A percentile compares a stretch with the other conserved stretches of the same genome.
These are phyloP conservation scores for Auanema freiburgensis DNA, from an alignment of 2,888 invertebrate genomes.

Conservation along the genomic window DNA sequence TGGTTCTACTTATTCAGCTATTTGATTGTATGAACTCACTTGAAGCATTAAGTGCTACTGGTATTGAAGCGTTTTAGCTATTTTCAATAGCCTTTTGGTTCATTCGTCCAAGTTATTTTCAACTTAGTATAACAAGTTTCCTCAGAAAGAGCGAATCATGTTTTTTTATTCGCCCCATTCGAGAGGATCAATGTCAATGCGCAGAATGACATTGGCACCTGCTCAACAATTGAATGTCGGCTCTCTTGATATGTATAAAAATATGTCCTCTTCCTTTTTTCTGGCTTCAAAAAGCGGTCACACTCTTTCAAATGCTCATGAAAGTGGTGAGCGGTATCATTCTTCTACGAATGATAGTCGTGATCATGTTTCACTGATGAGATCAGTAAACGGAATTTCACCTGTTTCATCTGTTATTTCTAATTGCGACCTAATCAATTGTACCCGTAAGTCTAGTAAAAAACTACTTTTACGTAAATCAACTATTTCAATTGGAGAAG, in stretches of 20 bases:
- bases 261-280: no score
- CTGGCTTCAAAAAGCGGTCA: no score
- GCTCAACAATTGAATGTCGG: slow-evolving; percentile 17
- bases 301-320: background rate
- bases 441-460: slow-evolving; percentile 26
- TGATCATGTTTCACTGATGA: background rate
- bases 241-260: slow-evolving; percentile 31
- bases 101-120: no score
- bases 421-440: slow-evolving; percentile 25
- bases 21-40: no score
- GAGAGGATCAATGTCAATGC: slow-evolving; percentile 11
- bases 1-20: no score
- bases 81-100: no score
- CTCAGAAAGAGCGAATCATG: background rate
- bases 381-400: slow-evolving; percentile 34
- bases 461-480: slow-evolving; percentile 51
- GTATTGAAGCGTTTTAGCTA: no score
- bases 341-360: background rate
- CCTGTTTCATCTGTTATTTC: slow-evolving; percentile 55
- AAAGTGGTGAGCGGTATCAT: background rate
- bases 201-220: slow-evolving; percentile 40
- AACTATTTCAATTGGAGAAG: slow-evolving; percentile 62
- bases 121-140: no score
- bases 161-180: slow-evolving; percentile 23
- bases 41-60: no score